Percentiles rank a stretch among this genome's conserved stretches.
These are phyloP conservation scores for Tiliacea aurago DNA, from an alignment of 2,888 invertebrate genomes.

Conservation along the genomic window DNA sequence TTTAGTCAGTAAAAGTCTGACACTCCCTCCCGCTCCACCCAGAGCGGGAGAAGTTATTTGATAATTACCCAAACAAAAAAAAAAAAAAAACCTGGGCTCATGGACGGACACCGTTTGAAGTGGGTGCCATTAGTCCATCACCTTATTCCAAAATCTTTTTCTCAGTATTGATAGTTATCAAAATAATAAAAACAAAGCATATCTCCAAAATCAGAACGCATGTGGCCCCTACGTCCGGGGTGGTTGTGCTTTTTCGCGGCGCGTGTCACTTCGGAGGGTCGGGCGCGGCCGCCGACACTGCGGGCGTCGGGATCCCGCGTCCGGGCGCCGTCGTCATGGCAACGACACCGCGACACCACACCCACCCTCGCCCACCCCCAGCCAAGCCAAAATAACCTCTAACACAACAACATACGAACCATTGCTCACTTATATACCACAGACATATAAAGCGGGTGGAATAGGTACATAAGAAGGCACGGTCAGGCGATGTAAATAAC, in stretches of 20 bases:
- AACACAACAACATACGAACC: conserved; percentile 76
- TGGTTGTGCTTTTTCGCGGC: conserved; percentile 90
- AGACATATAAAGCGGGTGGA: conserved; percentile 83
- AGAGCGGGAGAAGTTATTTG: too few species aligned
- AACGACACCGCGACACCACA: conserved; percentile 89
- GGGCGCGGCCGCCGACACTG: conserved; percentile 90
- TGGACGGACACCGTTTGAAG: too few species aligned
- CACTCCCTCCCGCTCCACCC: too few species aligned
- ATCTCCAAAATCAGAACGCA: conserved; percentile 38
- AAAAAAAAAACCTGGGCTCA: too few species aligned
- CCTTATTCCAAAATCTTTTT: neutral
- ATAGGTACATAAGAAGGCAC: conserved; percentile 87
- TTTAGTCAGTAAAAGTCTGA: too few species aligned
- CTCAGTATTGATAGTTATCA: neutral
- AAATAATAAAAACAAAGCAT: neutral
- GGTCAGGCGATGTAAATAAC: conserved; percentile 90
- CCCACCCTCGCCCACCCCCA: conserved; percentile 71
- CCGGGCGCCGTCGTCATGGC: conserved; percentile 91
- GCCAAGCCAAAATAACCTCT: conserved; percentile 78
- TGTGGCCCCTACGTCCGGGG: conserved; percentile 76
- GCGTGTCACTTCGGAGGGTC: conserved; percentile 90
- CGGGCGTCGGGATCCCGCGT: conserved; percentile 91
- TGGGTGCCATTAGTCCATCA: neutral
- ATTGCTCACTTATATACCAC: conserved; percentile 85
- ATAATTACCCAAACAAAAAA: too few species aligned